phyloP scores from a whole-genome alignment of 2,113 vertebrate genomes.

The Gasterosteus nipponicus region DNA sequence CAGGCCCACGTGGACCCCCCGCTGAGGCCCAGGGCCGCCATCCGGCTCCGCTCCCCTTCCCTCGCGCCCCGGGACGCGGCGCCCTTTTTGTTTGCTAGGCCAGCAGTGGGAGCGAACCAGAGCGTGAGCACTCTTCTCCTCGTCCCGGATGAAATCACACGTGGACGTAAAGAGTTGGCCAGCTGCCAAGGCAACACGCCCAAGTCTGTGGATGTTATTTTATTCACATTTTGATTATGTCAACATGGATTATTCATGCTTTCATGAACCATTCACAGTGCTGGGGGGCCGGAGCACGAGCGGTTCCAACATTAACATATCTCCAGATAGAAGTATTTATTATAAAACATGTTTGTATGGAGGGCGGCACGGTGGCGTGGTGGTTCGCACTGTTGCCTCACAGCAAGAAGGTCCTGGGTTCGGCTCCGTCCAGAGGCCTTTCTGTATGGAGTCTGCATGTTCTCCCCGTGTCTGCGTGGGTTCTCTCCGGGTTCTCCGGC shows the following conservation, averaged over 20 bases:
- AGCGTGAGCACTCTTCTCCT: slow-evolving; percentile 1
- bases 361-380: neutral
- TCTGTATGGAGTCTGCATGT: too few relatives aligned
- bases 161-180: slow-evolving; percentile 23
- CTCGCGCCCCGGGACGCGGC: slow-evolving; percentile 50
- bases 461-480: too few relatives aligned
- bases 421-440: too few relatives aligned
- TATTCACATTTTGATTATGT: slow-evolving; percentile 60
- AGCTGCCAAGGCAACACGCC: slow-evolving; percentile 29
- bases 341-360: slow-evolving; percentile 19
- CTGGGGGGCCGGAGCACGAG: slow-evolving; percentile 42
- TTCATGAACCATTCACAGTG: slow-evolving; percentile 53
- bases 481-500: too few relatives aligned
- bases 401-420: too few relatives aligned
- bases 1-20: slow-evolving; percentile 50
- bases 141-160: slow-evolving; percentile 3
- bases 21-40: slow-evolving; percentile 67
- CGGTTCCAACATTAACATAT: slow-evolving; percentile 56
- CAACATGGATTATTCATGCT: slow-evolving; percentile 67
- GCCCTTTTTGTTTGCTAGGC: slow-evolving; percentile 47
- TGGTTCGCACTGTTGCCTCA: too few relatives aligned
- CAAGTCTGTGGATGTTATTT: slow-evolving; percentile 45
- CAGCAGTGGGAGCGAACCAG: slow-evolving; percentile 23
- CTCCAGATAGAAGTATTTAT: slow-evolving; percentile 50
- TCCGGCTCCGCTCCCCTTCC: slow-evolving; percentile 66